phyloP scores from a whole-genome alignment of 1,140 invertebrate species.

The Anadara kagoshimensis region DNA sequence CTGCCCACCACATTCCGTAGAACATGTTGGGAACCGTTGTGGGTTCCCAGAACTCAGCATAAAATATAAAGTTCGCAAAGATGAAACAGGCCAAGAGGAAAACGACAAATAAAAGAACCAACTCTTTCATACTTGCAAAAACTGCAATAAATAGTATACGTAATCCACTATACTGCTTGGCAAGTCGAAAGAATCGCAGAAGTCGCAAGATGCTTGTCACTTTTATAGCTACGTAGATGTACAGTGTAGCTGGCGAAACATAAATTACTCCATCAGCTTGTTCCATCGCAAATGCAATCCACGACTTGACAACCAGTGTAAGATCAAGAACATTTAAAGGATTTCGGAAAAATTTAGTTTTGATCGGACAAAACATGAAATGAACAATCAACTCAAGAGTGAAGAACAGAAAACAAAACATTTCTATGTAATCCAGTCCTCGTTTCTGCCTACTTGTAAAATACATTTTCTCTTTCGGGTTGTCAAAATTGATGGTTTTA shows the following conservation, averaged over 20 bases:
- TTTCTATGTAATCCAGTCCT: too few species aligned
- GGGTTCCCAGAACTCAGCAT: conserved; percentile 7
- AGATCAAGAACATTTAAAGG: background rate
- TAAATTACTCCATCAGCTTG: background rate
- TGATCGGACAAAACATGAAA: background rate
- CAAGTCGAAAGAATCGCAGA: conserved; percentile 5
- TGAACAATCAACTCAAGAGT: conserved; percentile 1
- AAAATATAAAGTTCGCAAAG: conserved; percentile 91
- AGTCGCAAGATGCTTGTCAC: background rate
- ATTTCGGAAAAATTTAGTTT: background rate
- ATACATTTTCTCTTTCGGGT: too few species aligned
- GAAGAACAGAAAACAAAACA: background rate
- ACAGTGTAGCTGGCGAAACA: background rate
- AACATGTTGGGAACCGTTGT: conserved; percentile 1
- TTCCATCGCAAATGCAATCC: background rate
- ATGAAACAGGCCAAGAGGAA: conserved; percentile 98
- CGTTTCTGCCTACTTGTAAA: too few species aligned
- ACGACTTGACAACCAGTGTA: background rate
- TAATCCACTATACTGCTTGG: conserved; percentile 3
- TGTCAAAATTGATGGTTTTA: too few species aligned
- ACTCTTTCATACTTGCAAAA: conserved; percentile 97
- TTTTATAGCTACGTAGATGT: background rate
- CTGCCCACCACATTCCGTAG: conserved; percentile 28
- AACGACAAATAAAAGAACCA: conserved; percentile 97
- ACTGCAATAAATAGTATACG: conserved; percentile 83